A percentile compares a stretch with the other conserved stretches of the same genome.
These are phyloP conservation scores for Formica exsecta DNA, from an alignment of 1,140 invertebrate species.

Conservation along the genomic window DNA sequence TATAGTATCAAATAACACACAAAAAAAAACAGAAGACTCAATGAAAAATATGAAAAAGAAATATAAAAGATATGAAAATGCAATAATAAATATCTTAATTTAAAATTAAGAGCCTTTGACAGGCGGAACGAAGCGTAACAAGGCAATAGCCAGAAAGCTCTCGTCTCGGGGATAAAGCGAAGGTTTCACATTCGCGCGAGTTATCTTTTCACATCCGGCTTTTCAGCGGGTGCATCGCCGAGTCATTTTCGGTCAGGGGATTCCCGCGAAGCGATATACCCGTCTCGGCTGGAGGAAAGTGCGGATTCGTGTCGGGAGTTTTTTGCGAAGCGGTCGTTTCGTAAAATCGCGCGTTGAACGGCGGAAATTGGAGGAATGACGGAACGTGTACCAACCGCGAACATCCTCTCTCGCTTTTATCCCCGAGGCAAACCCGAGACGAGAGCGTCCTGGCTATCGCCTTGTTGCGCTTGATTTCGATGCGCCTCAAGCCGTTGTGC, in stretches of 20 bases:
- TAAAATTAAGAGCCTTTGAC: not conserved
- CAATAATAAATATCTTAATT: not conserved
- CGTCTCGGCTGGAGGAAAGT: conserved; percentile 68
- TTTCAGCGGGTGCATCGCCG: conserved; percentile 35
- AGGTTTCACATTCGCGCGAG: conserved; percentile 1
- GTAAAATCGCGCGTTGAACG: conserved; percentile 64
- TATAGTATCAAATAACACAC: too few species aligned
- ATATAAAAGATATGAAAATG: too few species aligned
- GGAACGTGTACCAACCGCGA: conserved; percentile 51
- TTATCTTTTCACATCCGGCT: conserved; percentile 42
- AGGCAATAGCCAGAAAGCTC: too few species aligned
- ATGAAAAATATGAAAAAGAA: too few species aligned
- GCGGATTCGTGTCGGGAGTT: conserved; percentile 74
- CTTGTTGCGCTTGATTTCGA: conserved; percentile 22
- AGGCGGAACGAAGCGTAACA: not conserved
- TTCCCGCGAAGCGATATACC: conserved; percentile 24
- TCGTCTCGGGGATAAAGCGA: too few species aligned
- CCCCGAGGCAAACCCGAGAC: conserved; percentile 16
- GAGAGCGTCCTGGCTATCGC: conserved; percentile 16
- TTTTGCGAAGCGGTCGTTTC: conserved; percentile 67
- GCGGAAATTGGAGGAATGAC: conserved; percentile 46
- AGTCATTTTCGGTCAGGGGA: conserved; percentile 49
- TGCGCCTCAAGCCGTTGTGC: not conserved
- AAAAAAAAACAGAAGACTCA: too few species aligned
- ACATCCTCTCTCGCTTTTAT: conserved; percentile 42